Evolutionary conservation across 2,113 vertebrate species (phyloP), one percentile per base, ranked within the genome.

Genomic region (Paradoxurus hermaphroditus): DNA sequence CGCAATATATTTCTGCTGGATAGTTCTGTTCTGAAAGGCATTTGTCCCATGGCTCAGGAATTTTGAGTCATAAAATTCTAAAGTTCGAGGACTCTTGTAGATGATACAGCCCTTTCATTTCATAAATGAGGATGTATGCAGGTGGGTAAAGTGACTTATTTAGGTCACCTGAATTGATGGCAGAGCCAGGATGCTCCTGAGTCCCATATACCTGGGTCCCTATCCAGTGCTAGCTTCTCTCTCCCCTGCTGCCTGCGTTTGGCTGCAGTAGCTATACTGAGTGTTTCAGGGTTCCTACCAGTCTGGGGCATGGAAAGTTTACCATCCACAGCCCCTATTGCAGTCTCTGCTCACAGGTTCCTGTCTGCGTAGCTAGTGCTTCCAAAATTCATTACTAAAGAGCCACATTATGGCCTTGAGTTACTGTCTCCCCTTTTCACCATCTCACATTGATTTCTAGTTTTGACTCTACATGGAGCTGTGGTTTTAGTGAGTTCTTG

Each of bases 361-460:
- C 75, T 44, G 41, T 73, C 36, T 91, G 34, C 39, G 29, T 13
- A 67, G 31, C 14, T 18, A 31, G 15, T 62, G 31, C 53, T 53
- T 95, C n/a, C 36, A 92, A 91, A 68, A 82, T 51, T 94, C 56
- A 94, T 94, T 77, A 70, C 36, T n/a, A 31, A 70, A 91, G 31
- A 97, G 25, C 14, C 29, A 25, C 70, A 27, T 49, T 67, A n/a
- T 18, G 12, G 6, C 14, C 67, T 91, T 53, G 73, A 72, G 39
- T 65, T 15, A 19, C 73, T 67, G 29, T 79, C 51, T 86, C 36
- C 46, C 18, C 11, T 62, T 95, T 86, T 86, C 31, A 79, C 78
- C 46, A 92, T 84, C 34, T 94, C 56, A 67, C 29, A 65, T 79
- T 85, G 53, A 96, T 85, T 86, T 78, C 34, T 67, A 86, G 11